Evolutionary conservation across 30 jellyfish, hydroid and myxozoan genomes (phyloP), one percentile per base, ranked within the genome.

Genomic region (Mastigias papua): DNA sequence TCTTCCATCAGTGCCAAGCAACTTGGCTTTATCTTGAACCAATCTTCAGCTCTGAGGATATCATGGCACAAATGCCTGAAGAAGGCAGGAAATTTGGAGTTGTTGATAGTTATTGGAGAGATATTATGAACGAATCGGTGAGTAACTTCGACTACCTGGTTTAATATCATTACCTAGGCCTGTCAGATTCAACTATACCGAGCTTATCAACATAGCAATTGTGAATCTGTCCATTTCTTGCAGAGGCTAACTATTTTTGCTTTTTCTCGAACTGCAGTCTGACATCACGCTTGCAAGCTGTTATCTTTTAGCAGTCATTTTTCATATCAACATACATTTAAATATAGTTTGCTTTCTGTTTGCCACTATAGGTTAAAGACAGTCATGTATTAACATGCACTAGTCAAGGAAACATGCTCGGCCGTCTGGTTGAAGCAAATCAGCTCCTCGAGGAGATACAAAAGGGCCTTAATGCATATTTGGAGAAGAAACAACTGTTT

Each of bases 51-150:
- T 93, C 98, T 0, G 98, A 93, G 46, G 98, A 93, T 72, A 93
- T 93, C 87, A 93, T 93, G 98, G 97, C 88, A 48, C 98, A 93
- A 73, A 93, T 93, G 98, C 98, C 98, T 13, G 97, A 93, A 71
- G 98, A 93, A 78, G 98, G 98, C 16, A 77, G 96, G 69, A 93
- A 93, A 51, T 93, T 93, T 69, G 97, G 80, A 63, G 78, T 81
- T 62, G 98, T 93, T 48, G 98, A 93, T 58, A 71, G 96, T 19
- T 82, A 84, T 86, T 93, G 98, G 98, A 88, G 78, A 50, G 95
- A 87, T 28, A 85, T 93, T 48, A 93, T 93, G 98, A 82, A 90
- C n/a, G n/a, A n/a, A n/a, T n/a, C n/a, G n/a, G n/a, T n/a, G n/a
- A n/a, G n/a, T n/a, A n/a, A n/a, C n/a, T n/a, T n/a, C n/a, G n/a